phyloP scores from a whole-genome alignment of 2,888 invertebrate species.

The Pimpla rufipes region DNA sequence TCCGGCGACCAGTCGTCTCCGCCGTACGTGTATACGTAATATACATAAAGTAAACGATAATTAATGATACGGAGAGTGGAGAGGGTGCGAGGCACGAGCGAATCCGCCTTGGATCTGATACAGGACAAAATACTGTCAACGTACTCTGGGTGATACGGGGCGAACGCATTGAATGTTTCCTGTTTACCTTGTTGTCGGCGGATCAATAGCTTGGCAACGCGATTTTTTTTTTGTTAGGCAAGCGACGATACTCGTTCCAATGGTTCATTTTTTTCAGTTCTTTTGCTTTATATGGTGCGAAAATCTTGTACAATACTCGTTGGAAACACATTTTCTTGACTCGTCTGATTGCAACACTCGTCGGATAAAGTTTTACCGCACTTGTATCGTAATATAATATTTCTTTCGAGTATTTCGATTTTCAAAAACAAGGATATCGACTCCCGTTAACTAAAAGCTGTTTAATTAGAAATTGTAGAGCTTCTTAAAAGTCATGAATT shows the following conservation, averaged over 20 bases:
- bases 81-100: constrained; percentile 12
- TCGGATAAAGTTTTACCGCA: no score
- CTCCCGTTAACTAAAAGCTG: no score
- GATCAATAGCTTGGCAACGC: constrained; percentile 38
- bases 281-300: no score
- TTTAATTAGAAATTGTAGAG: no score
- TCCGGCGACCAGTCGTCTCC: constrained; percentile 24
- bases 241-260: background rate
- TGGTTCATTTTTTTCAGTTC: background rate
- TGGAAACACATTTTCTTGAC: no score
- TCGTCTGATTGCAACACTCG: no score
- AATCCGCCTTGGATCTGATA: background rate
- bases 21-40: constrained; percentile 22
- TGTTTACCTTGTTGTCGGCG: constrained; percentile 24
- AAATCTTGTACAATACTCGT: no score
- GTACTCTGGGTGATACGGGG: constrained; percentile 2
- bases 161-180: constrained; percentile 18
- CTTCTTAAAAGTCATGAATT: no score
- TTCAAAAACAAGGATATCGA: no score
- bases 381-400: no score
- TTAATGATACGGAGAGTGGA: constrained; percentile 1
- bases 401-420: no score
- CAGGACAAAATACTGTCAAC: constrained; percentile 9
- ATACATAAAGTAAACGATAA: constrained; percentile 21
- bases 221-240: constrained; percentile 13